Conservation (phyloP, 2,797 vertebrate genomes). For the Sphaeramia orbicularis region DNA sequence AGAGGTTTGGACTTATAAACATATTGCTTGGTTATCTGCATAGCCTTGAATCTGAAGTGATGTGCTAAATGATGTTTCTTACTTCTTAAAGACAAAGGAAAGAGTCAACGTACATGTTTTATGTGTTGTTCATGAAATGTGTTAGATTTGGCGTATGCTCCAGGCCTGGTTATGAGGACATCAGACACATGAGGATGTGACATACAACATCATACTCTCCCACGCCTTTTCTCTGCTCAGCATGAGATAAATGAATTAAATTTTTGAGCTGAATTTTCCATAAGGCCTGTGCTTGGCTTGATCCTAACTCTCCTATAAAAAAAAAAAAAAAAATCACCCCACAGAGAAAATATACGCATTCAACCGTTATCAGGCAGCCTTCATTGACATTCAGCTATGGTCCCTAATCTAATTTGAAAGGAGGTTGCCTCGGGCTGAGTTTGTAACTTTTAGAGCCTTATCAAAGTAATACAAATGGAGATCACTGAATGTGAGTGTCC, state of each 20-base stretch:
- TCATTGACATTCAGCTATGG: slow-evolving; percentile 57
- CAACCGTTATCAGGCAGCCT: slow-evolving; percentile 34
- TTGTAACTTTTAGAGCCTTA: slow-evolving; percentile 60
- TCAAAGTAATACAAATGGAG: slow-evolving; percentile 61
- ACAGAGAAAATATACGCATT: slow-evolving; percentile 36
- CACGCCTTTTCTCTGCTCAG: slow-evolving; percentile 35
- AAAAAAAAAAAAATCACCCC: slow-evolving; percentile 22
- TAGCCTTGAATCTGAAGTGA: too few species aligned
- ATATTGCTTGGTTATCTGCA: too few species aligned
- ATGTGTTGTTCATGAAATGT: slow-evolving; percentile 9
- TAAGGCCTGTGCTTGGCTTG: slow-evolving; percentile 24
- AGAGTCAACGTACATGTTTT: neutral
- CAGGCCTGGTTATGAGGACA: slow-evolving; percentile 1
- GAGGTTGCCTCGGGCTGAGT: slow-evolving; percentile 57
- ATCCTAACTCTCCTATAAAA: slow-evolving; percentile 23
- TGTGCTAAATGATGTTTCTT: neutral
- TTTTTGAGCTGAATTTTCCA: slow-evolving; percentile 43
- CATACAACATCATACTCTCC: slow-evolving; percentile 5
- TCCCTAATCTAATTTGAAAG: slow-evolving; percentile 65
- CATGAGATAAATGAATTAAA: slow-evolving; percentile 53
- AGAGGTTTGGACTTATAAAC: neutral
- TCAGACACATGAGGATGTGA: slow-evolving; percentile 12
- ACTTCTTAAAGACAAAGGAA: neutral
- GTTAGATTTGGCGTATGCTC: slow-evolving; percentile 4
- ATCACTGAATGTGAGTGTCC: slow-evolving; percentile 26